Evolutionary conservation across 1,140 invertebrate species (phyloP), one percentile per base, ranked within the genome.

Genomic region (Drosophila gunungcola): DNA sequence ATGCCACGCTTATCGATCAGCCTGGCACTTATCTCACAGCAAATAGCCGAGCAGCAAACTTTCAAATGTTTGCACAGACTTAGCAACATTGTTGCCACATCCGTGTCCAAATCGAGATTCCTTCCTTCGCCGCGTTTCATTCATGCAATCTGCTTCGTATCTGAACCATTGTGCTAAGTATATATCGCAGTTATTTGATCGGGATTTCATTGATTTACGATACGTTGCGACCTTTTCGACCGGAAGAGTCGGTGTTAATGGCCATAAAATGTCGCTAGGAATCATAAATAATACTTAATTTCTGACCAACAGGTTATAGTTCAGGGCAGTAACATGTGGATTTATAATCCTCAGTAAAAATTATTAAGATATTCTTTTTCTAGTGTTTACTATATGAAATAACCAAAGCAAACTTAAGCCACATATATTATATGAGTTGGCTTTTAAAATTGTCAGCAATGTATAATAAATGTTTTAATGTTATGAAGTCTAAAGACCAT

Each of bases 31-130:
- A 88, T 88, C 84, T 80, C 57, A 49, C 54, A 63, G 43, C 73
- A 21, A 21, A 21, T 21, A 21, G 16, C 16, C 16, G 16, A 21
- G 16, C 54, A 63, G 43, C 73, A 77, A 89, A 89, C 79, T 89
- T 88, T 89, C 56, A 80, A 69, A 72, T 89, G 82, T 86, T 86
- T 86, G 79, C 69, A 12, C 41, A 78, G 85, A 77, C 84, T 88
- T 84, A 73, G 84, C 84, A 88, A 88, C 84, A 88, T 73, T 88
- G 84, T 88, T 88, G 84, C 64, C 83, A 68, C 45, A 72, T 72
- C 67, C 67, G 36, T 57, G 68, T 56, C 34, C 68, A 70, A 57
- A 70, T 72, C 52, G 43, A 57, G 42, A 41, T 70, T 42, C 52
- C 29, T 67, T 62, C 39, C 16, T 27, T 51, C n/a, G n/a, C 48